Base-by-base conservation (phyloP, 1,140 invertebrate genomes). In the Musca domestica region DNA sequence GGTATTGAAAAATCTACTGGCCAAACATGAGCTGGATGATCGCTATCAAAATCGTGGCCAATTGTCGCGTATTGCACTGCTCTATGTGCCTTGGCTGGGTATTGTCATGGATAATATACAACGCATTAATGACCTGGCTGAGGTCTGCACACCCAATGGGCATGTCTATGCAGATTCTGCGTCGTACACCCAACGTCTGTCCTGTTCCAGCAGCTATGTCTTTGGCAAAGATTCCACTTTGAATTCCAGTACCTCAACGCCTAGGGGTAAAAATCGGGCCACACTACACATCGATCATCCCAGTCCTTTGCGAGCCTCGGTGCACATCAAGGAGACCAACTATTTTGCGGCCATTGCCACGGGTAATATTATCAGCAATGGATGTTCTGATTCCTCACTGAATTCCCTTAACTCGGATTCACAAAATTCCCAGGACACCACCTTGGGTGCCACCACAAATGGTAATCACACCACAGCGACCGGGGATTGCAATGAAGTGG, bases 21-120 rank as follows among this genome's bases (percentile, higher is more conserved):
- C 94, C 0, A 98, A 98, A 82, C 96, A 98, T 83, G 92, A 96
- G 73, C 86, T 95, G 75, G 96, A 98, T 83, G 92, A 95, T 77
- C 84, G 96, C 69, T 98, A 96, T 81, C 87, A 91, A 73, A 87
- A 86, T 70, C 87, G 88, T 71, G 90, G 90, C 54, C 90, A 93
- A 76, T 88, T 96, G 74, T 90, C 90, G 7, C 85, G 95, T 66
- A 94, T 98, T 67, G 92, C 94, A 0, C 86, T 92, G 6, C 85
- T 98, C 41, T 98, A 98, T 78, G 87, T 96, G 49, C 96, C 96
- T 0, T 92, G 95, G 86, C 85, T 98, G 41, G 87, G 89, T 1
- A 88, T 98, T 56, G 89, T 96, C 2, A 83, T 95, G 72, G 93
- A 95, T 70, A 94, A 94, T 83, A 82, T 93, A 46, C 83, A 86